Conservation (phyloP, 2,797 vertebrate genomes). For the Scarus forsteni region DNA sequence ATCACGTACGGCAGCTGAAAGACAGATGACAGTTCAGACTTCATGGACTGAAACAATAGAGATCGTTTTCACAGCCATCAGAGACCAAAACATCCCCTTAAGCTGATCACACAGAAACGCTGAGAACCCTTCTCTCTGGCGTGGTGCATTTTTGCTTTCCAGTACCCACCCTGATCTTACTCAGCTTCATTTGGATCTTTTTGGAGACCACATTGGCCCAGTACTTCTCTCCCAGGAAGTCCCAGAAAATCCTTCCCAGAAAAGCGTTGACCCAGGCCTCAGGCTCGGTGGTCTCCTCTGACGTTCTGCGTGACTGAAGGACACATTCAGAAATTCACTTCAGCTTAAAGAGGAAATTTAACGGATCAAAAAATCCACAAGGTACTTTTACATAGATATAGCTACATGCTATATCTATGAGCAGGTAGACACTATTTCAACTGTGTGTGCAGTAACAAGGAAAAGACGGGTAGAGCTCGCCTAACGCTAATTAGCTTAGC, state of each 20-base stretch:
- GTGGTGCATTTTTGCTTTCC: background rate
- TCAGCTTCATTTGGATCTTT: conserved; percentile 99
- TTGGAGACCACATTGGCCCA: conserved; percentile 96
- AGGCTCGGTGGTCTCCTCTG: conserved; percentile 82
- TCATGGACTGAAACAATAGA: background rate
- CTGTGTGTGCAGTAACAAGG: too few species aligned
- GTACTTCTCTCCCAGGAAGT: conserved; percentile 97
- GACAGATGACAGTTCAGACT: background rate
- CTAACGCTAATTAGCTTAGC: too few species aligned
- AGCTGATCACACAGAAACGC: background rate
- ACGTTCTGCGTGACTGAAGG: conserved; percentile 83
- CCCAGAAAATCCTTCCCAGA: conserved; percentile 97
- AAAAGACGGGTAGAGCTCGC: too few species aligned
- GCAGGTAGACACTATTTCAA: too few species aligned
- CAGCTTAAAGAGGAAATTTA: background rate
- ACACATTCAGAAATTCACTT: conserved; percentile 13
- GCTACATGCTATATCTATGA: too few species aligned
- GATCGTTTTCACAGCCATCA: background rate
- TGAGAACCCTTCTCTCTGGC: background rate
- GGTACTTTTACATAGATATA: too few species aligned
- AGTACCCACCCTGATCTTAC: conserved; percentile 94
- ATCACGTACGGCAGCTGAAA: conserved; percentile 97
- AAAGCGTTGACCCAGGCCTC: conserved; percentile 97
- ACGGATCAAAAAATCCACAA: too few species aligned
- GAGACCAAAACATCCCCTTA: background rate